phyloP scores from a whole-genome alignment of 35 echinoderm and acorn worm genomes.

The Heliocidaris tuberculata region DNA sequence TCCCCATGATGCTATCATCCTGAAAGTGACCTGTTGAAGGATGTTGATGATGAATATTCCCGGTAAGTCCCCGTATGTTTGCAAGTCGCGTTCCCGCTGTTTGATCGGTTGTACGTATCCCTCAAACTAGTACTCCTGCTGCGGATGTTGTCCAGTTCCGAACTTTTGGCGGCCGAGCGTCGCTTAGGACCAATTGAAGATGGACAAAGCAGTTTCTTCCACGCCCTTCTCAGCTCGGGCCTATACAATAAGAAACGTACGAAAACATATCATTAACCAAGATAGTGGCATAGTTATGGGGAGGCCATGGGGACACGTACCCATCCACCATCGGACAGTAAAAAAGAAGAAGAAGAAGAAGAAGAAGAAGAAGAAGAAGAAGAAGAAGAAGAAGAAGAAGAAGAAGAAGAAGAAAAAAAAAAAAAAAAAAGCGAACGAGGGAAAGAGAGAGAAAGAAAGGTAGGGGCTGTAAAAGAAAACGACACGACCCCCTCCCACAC shows the following conservation, averaged over 20 bases:
- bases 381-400: not conserved
- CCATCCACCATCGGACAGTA: no score
- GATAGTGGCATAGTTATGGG: no score
- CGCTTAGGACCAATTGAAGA: not conserved
- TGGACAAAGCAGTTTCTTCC: slow-evolving; percentile 17
- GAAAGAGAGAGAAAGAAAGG: no score
- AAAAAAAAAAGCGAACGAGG: no score
- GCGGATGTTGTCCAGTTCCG: slow-evolving; percentile 31
- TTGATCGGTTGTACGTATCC: not conserved
- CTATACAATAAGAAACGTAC: not conserved
- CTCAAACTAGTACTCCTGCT: not conserved
- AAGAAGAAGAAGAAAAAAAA: no score
- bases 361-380: not conserved
- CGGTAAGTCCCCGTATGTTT: not conserved
- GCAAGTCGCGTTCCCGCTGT: not conserved
- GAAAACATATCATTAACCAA: not conserved
- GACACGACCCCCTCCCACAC: not conserved
- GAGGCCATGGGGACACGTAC: no score
- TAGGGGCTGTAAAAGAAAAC: no score
- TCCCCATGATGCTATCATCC: not conserved
- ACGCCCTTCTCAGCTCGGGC: slow-evolving; percentile 20
- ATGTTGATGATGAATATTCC: not conserved
- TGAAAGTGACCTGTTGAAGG: slow-evolving; percentile 5
- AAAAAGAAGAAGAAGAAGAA: not conserved
- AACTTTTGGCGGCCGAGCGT: slow-evolving; percentile 11